Evolutionary conservation across 1,140 invertebrate species (phyloP).

Genomic region (Apolygus lucorum): DNA sequence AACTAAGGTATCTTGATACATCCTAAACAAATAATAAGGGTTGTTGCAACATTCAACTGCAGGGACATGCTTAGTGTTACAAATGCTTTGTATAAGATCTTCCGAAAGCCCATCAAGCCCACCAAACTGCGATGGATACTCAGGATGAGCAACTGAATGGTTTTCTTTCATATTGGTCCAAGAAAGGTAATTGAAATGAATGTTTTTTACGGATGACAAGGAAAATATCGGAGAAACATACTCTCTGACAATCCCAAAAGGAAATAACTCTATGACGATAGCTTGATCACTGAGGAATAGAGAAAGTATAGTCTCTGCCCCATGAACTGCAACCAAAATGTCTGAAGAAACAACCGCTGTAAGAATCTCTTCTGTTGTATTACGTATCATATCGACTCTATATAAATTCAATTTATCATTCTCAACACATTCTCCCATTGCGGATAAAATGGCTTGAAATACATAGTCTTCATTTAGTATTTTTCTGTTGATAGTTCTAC

Average conservation of each 20-base stretch:
- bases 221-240: slow-evolving; percentile 45
- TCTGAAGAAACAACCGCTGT: slow-evolving; percentile 34
- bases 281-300: slow-evolving; percentile 36
- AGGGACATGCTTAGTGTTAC: slow-evolving; percentile 37
- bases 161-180: slow-evolving; percentile 41
- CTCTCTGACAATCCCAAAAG: slow-evolving; percentile 40
- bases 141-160: slow-evolving; percentile 40
- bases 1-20: slow-evolving; percentile 47
- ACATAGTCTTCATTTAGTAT: slow-evolving; percentile 45
- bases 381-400: slow-evolving; percentile 36
- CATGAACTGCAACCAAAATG: slow-evolving; percentile 40
- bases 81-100: slow-evolving; percentile 38
- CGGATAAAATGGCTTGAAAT: slow-evolving; percentile 23
- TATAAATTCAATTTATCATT: slow-evolving; percentile 19
- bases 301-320: slow-evolving; percentile 37
- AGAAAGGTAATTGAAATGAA: slow-evolving; percentile 39
- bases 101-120: slow-evolving; percentile 40
- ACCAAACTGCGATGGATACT: slow-evolving; percentile 36
- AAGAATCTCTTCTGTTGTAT: slow-evolving; percentile 37
- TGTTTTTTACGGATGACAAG: slow-evolving; percentile 37
- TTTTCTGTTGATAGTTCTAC: slow-evolving; percentile 41
- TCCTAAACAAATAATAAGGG: slow-evolving; percentile 45
- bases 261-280: slow-evolving; percentile 39
- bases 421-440: slow-evolving; percentile 20
- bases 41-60: slow-evolving; percentile 44